Evolutionary conservation across 2,888 invertebrate genomes (phyloP).

Genomic region (Nomada goodeniana): DNA sequence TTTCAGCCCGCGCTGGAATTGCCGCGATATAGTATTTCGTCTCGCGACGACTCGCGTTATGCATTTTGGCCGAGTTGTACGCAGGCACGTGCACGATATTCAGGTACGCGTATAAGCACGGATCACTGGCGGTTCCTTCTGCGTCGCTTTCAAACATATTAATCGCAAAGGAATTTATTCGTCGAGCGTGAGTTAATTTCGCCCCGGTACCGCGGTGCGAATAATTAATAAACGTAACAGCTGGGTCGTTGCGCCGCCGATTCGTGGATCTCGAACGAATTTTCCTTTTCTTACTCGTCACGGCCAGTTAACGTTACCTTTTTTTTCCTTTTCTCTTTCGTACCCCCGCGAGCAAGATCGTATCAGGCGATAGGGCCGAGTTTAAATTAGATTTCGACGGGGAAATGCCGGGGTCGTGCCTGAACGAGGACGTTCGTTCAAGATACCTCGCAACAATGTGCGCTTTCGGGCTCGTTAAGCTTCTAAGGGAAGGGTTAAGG

Average conservation of each 20-base stretch:
- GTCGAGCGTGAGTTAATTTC: slow-evolving; percentile 11
- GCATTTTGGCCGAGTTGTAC: too few relatives aligned
- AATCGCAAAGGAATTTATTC: slow-evolving; percentile 47
- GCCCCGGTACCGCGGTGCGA: slow-evolving; percentile 40
- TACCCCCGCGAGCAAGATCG: slow-evolving; percentile 56
- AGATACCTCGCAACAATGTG: slow-evolving; percentile 14
- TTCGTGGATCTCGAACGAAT: slow-evolving; percentile 13
- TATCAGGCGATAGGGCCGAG: slow-evolving; percentile 32
- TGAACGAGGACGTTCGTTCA: slow-evolving; percentile 7
- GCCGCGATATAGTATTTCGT: not conserved
- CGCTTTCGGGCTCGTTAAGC: slow-evolving; percentile 14
- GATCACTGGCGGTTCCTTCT: not conserved
- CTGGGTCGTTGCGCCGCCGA: slow-evolving; percentile 41
- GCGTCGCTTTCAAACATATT: slow-evolving; percentile 29
- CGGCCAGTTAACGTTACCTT: slow-evolving; percentile 37
- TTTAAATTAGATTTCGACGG: slow-evolving; percentile 51
- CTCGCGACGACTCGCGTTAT: not conserved
- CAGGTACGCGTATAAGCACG: not conserved
- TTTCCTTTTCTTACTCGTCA: slow-evolving; percentile 32
- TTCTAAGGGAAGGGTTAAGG: not conserved
- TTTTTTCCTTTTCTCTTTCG: slow-evolving; percentile 45
- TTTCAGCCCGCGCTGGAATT: not conserved
- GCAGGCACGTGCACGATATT: too few relatives aligned
- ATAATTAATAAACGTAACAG: slow-evolving; percentile 56
- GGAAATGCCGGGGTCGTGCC: not conserved